Evolutionary conservation across 2,797 vertebrate genomes (phyloP), one percentile per base, ranked within the genome.

Genomic region (Parambassis ranga): DNA sequence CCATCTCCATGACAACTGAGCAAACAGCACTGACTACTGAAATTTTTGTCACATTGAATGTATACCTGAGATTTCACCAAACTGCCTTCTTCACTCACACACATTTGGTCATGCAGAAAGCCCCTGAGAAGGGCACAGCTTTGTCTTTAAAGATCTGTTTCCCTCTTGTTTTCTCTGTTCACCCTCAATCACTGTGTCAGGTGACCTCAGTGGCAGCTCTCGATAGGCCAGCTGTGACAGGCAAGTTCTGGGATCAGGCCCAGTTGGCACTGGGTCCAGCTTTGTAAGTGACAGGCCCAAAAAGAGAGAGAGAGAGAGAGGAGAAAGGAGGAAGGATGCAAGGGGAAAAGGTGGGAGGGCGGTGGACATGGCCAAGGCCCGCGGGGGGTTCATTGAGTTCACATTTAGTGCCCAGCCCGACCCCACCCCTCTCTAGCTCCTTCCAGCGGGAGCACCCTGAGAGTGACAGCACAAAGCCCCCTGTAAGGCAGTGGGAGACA

Each of bases 381-480:
- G 77, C 75, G 31, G 84, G 89, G 83, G 90, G 92, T 91, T 92
- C 91, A 92, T 43, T 71, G 90, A 90, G 91, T 92, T 92, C 72
- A 70, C 65, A 76, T 82, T 77, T 71, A 53, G 65, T 64, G 41
- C 66, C 71, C 67, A 66, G 53, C 49, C 64, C 7, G 19, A 71
- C 57, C 63, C 62, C 50, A 50, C 67, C 65, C 60, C 31, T 24
- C 56, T 60, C 67, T 48, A 44, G 69, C 60, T 53, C 63, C 75
- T 44, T 52, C 72, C 69, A 81, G 72, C 49, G 50, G 48, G 75
- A 79, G 81, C 83, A 81, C 80, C 79, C 80, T 65, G 70, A 91
- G 90, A 92, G 79, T 92, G 91, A 91, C 92, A 92, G 87, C 89
- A 91, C 83, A 93, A 92, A 89, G 84, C 79, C 71, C 60, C 66